Conservation (phyloP, 2,888 invertebrate species). For the Camptogramma bilineatum region DNA sequence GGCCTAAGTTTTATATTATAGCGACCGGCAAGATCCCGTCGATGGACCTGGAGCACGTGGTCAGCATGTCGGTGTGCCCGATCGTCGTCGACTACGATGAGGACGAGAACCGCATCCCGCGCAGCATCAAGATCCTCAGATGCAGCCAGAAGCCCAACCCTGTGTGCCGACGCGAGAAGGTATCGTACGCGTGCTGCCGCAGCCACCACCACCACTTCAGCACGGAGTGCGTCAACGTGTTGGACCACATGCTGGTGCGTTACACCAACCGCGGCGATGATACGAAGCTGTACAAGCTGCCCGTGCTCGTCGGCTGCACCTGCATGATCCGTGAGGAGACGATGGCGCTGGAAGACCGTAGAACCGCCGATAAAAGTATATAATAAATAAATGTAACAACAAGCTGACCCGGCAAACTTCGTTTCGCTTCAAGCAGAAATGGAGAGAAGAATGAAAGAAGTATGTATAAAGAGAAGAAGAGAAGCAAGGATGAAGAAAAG, state of each 20-base stretch:
- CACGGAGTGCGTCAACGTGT: conserved; percentile 74
- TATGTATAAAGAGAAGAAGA: no score
- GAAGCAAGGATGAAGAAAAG: no score
- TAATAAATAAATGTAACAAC: no score
- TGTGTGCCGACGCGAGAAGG: conserved; percentile 61
- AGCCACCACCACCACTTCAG: conserved; percentile 62
- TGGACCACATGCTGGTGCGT: conserved; percentile 72
- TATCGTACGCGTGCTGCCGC: conserved; percentile 70
- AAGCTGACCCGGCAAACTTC: no score
- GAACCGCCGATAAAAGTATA: no score
- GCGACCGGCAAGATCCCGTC: conserved; percentile 44
- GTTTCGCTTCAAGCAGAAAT: no score
- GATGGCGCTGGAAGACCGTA: conserved; percentile 48
- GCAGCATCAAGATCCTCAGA: conserved; percentile 70
- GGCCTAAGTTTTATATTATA: no score
- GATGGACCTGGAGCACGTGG: conserved; percentile 60
- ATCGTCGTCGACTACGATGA: conserved; percentile 64
- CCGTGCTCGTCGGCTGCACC: conserved; percentile 75
- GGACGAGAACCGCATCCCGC: conserved; percentile 65
- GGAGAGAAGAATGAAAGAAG: no score
- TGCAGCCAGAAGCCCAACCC: conserved; percentile 65
- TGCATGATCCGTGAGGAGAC: conserved; percentile 67
- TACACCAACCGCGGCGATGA: conserved; percentile 48
- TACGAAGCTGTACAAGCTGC: conserved; percentile 45
- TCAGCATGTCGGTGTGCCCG: conserved; percentile 74